Evolutionary conservation across 2,888 invertebrate genomes (phyloP), one percentile per base, ranked within the genome.

Genomic region (Sphaeridia pumilis): DNA sequence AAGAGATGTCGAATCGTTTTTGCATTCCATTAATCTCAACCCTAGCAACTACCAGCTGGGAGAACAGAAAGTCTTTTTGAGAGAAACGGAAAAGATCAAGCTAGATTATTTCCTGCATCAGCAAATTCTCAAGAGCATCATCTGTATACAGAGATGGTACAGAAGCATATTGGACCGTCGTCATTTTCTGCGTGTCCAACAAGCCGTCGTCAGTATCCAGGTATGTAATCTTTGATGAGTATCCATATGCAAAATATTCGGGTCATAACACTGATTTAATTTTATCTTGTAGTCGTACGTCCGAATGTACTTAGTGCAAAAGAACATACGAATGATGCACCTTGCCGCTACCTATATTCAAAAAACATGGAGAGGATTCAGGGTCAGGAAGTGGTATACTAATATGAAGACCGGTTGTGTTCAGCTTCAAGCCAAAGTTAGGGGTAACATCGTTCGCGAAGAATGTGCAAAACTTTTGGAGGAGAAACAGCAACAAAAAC

Each of bases 71-170:
- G 87, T 94, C 58, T 94, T 93, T 70, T 80, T 94, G 75, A 78
- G 94, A 36, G 94, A 94, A 70, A 86, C 87, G 26, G 92, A 94
- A 71, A 93, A 94, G 72, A 81, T 88, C 65, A 85, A 88, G 69
- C 73, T 94, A 59, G 94, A 95, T 69, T 87, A 87, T 68, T 82
- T 86, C 64, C 75, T 95, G 49, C 94, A 95, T 71, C 86, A 89
- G 69, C 88, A 89, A 70, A 92, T 94, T 63, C 87, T 94, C 80
- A 83, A 86, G 50, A 84, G 88, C 66, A 93, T 94, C 67, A 83
- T 89, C 59, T 82, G 83, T 17, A 84, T 95, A 66, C 94, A 95
- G 73, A 75, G 88, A 58, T 92, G 90, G 90, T 87, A 87, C 72
- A 77, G 89, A 35, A 82, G 86, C 1, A 81, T 83, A 66, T 73